Evolutionary conservation across 2,113 vertebrate species (phyloP).

Genomic region (Chionomys nivalis): DNA sequence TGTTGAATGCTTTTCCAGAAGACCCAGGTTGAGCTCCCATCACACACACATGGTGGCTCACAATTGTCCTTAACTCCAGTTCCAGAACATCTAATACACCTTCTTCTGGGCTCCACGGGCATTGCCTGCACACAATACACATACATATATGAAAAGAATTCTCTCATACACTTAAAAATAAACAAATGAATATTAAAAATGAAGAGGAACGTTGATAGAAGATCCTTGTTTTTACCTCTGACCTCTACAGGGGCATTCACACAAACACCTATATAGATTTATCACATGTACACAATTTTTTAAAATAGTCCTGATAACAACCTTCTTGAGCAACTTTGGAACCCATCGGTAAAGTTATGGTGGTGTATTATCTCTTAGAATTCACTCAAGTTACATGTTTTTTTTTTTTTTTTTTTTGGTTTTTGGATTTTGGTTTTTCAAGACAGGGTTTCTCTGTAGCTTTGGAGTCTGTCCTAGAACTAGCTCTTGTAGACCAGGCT

Average conservation of each 20-base stretch:
- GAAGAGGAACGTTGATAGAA: no score
- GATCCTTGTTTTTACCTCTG: not conserved
- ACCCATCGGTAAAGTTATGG: not conserved
- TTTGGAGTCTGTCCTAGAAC: no score
- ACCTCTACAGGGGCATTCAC: not conserved
- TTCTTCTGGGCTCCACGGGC: no score
- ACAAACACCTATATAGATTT: not conserved
- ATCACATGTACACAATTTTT: not conserved
- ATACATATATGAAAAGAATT: not conserved
- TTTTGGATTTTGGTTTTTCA: no score
- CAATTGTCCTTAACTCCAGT: not conserved
- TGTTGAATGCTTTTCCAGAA: not conserved
- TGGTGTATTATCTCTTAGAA: not conserved
- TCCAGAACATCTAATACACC: not conserved
- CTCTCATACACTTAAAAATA: not conserved
- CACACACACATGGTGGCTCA: not conserved
- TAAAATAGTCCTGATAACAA: not conserved
- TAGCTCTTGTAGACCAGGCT: no score
- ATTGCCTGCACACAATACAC: not conserved
- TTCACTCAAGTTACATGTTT: no score
- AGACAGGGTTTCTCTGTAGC: no score
- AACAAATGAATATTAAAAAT: not conserved
- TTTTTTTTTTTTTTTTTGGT: no score
- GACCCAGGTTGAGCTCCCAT: not conserved
- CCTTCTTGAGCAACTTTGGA: not conserved